A percentile compares a stretch with the other conserved stretches of the same genome.
Conservation (phyloP, 2,797 vertebrate genomes). For the Sphenopsis melanotis region DNA sequence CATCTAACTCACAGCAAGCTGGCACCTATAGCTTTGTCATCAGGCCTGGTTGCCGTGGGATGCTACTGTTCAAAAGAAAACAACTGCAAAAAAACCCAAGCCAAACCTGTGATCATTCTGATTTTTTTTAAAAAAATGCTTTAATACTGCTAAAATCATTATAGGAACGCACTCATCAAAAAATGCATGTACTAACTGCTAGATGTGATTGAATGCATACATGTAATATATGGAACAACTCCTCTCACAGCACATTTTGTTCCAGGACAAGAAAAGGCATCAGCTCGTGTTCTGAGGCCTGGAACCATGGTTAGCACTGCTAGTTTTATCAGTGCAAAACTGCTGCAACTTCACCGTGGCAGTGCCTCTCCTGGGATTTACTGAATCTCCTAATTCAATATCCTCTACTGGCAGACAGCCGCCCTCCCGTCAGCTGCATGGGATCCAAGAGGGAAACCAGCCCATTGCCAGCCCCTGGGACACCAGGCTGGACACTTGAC, state of each 20-base stretch:
- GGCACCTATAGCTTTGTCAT: not conserved
- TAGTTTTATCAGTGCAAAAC: conserved; percentile 28
- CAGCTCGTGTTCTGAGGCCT: not conserved
- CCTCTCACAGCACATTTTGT: not conserved
- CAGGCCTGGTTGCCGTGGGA: not conserved
- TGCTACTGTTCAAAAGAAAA: not conserved
- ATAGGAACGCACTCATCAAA: not conserved
- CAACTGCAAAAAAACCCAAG: not conserved
- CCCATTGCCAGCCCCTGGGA: not conserved
- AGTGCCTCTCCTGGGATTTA: not conserved
- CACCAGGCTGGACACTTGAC: not conserved
- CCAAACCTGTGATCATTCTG: not conserved
- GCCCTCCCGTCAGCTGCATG: not conserved
- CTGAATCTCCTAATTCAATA: conserved; percentile 3
- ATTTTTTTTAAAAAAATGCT: not conserved
- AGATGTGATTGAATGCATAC: not conserved
- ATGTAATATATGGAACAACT: not conserved
- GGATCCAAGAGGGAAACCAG: not conserved
- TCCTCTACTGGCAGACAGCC: not conserved
- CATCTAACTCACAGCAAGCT: not conserved
- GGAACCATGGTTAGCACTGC: not conserved
- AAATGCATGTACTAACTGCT: not conserved
- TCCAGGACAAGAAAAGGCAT: conserved; percentile 7
- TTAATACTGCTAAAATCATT: not conserved
- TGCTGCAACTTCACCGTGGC: conserved; percentile 2